Evolutionary conservation across 2,888 invertebrate genomes (phyloP).

Genomic region (Macropis europaea): DNA sequence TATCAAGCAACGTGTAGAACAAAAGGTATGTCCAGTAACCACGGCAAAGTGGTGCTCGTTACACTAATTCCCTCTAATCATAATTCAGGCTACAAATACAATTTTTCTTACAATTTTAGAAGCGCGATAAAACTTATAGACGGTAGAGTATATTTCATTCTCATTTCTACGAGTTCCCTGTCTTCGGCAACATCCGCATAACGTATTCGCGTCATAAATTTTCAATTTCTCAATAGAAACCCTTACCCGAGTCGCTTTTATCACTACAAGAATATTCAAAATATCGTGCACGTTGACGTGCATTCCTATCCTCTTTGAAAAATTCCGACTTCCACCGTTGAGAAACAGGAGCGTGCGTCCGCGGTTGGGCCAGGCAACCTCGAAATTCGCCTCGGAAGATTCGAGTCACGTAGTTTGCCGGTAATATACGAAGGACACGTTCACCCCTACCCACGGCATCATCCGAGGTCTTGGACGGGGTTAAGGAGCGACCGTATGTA

Average conservation of each 20-base stretch:
- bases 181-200: no score
- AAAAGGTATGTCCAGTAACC: no score
- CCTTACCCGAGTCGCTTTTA: no score
- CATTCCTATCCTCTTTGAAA: not conserved
- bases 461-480: not conserved
- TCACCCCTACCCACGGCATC: not conserved
- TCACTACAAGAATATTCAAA: no score
- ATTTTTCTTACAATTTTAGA: no score
- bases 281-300: not conserved
- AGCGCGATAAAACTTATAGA: no score
- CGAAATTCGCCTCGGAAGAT: constrained; percentile 11
- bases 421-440: constrained; percentile 49
- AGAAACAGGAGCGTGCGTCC: not conserved
- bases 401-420: constrained; percentile 41
- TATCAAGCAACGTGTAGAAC: no score
- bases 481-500: constrained; percentile 42
- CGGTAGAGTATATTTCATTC: no score
- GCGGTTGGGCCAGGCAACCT: not conserved
- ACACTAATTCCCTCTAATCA: no score
- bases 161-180: no score
- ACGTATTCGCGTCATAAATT: not conserved
- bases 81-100: no score
- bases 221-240: not conserved
- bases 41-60: no score
- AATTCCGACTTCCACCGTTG: constrained; percentile 1